Percentiles rank a stretch among this genome's conserved stretches.
These are phyloP conservation scores for Drosophila mojavensis DNA, from an alignment of 1,140 invertebrate genomes.

Conservation along the genomic window DNA sequence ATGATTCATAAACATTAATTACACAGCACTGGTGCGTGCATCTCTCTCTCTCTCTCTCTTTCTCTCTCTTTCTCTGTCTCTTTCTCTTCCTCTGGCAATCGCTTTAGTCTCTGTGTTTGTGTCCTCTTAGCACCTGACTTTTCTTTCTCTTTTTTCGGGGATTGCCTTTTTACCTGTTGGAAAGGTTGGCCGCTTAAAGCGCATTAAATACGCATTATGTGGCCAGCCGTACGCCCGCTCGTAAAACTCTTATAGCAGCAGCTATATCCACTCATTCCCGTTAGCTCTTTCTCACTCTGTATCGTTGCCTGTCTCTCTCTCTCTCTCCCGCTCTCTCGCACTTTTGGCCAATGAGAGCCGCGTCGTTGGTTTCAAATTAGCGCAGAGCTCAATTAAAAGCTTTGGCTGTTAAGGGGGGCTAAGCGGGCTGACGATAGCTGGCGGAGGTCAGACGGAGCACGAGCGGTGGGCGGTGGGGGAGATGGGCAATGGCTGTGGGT, in stretches of 20 bases:
- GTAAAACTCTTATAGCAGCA: constrained; percentile 13
- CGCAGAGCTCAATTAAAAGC: constrained; percentile 74
- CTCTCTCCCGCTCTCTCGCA: neutral
- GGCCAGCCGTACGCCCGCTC: constrained; percentile 5
- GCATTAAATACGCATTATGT: constrained; percentile 73
- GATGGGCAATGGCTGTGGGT: constrained; percentile 1
- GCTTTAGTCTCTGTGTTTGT: neutral
- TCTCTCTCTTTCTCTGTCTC: neutral
- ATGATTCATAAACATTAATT: constrained; percentile 48
- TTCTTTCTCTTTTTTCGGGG: neutral
- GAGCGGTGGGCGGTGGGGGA: neutral
- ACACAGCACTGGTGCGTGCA: neutral
- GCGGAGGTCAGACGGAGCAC: neutral
- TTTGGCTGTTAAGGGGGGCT: neutral
- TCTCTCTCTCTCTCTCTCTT: neutral
- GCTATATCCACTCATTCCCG: neutral
- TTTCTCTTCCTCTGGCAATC: no score
- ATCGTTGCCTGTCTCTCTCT: neutral
- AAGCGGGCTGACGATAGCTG: neutral
- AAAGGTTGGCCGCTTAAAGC: constrained; percentile 39
- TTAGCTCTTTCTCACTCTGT: neutral
- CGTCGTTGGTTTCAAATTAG: constrained; percentile 79
- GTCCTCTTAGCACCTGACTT: neutral
- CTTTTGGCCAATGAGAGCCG: constrained; percentile 28
- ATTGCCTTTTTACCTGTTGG: constrained; percentile 32